Conservation (phyloP, 2,797 vertebrate species). For the Tragelaphus eurycerus region DNA sequence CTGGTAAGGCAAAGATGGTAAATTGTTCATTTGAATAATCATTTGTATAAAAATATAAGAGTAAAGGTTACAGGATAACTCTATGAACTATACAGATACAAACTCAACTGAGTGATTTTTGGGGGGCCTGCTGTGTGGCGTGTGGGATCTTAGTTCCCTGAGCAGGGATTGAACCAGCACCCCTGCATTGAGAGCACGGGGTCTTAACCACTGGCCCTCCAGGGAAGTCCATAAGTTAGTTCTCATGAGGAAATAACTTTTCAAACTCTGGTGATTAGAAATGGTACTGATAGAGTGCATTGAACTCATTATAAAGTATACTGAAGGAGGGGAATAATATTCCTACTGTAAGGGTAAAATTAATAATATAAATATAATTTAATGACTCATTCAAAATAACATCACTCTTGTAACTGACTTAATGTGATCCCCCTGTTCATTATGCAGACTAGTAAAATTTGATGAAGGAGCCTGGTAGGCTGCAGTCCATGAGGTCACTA, state of each 20-base stretch:
- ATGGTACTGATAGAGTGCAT: neutral
- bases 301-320: neutral
- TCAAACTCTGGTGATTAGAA: neutral
- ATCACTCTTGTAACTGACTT: neutral
- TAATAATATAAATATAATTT: neutral
- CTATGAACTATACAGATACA: neutral
- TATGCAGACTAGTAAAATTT: neutral
- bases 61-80: neutral
- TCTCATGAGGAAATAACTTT: conserved; percentile 9
- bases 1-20: neutral
- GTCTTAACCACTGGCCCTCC: neutral
- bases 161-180: neutral
- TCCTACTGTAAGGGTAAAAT: neutral
- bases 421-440: neutral
- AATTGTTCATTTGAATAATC: neutral
- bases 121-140: neutral
- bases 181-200: neutral
- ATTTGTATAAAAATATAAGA: neutral
- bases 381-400: neutral
- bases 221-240: neutral
- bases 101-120: neutral
- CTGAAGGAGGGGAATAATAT: neutral
- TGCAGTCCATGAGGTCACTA: no score
- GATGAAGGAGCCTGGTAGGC: neutral
- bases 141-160: neutral